Percentiles rank a stretch among this genome's conserved stretches.
Conservation (phyloP, 2,797 vertebrate genomes). For the Enteromius treurensis region DNA sequence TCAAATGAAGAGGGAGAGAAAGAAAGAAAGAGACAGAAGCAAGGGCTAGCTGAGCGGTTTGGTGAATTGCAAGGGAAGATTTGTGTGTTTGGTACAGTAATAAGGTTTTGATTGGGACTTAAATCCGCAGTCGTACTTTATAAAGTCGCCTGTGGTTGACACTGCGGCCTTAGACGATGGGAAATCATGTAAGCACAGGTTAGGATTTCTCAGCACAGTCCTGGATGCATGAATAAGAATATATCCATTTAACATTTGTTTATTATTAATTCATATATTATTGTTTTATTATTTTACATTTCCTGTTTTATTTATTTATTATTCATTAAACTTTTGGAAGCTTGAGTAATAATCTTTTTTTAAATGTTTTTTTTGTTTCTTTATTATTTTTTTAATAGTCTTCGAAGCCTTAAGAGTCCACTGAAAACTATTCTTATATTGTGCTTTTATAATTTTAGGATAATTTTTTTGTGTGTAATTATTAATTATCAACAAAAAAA, state of each 20-base stretch:
- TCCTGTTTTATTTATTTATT: too few relatives aligned
- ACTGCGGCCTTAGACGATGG: slow-evolving; percentile 51
- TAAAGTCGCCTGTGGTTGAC: slow-evolving; percentile 68
- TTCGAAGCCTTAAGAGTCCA: not conserved
- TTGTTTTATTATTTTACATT: too few relatives aligned
- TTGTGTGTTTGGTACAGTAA: slow-evolving; percentile 71
- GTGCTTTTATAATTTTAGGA: not conserved
- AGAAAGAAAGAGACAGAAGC: slow-evolving; percentile 43
- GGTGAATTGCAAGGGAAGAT: slow-evolving; percentile 68
- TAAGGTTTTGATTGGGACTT: slow-evolving; percentile 74
- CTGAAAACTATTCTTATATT: not conserved
- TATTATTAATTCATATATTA: not conserved
- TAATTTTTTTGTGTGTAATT: not conserved
- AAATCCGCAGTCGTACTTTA: slow-evolving; percentile 70
- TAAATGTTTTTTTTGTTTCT: too few relatives aligned
- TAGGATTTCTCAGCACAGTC: slow-evolving; percentile 31
- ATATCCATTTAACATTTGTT: not conserved
- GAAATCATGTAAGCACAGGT: slow-evolving; percentile 37
- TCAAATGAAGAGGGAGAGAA: slow-evolving; percentile 51
- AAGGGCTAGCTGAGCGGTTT: slow-evolving; percentile 59
- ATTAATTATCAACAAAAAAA: not conserved
- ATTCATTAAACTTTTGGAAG: not conserved
- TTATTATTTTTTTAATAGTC: not conserved
- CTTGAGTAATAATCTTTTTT: not conserved
- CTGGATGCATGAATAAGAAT: not conserved